Evolutionary conservation across 1,140 invertebrate genomes (phyloP), one percentile per base, ranked within the genome.

Genomic region (Amyelois transitella): DNA sequence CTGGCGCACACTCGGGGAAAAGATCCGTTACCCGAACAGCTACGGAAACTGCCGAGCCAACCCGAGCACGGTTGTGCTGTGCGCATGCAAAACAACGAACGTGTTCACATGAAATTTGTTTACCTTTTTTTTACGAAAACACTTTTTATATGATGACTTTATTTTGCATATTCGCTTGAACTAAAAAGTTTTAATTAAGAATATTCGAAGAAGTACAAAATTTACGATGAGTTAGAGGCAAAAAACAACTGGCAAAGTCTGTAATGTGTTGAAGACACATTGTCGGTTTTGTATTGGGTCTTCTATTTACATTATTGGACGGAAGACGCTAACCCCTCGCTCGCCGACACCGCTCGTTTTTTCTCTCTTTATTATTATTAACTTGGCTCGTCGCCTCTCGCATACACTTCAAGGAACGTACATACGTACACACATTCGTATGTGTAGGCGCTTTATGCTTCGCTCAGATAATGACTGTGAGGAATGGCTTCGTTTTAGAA

Each of bases 361-460:
- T 81, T 81, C 75, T 75, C 69, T 75, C 65, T 72, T 75, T 79
- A 81, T 84, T 84, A 81, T 80, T 81, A 84, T 80, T 80, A 84
- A 70, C 66, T 64, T 63, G 65, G 58, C 58, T 59, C 62, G 62
- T 50, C 56, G 60, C 58, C 55, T 62, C 60, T 56, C 53, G 51
- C 48, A 54, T 28, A 51, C 58, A 49, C 57, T 59, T 53, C 20
- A 24, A 58, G 51, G 18, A 51, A 51, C 54, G 57, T 47, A 53
- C 49, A 49, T 51, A 55, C 21, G 22, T 49, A 43, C 49, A 44
- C 49, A 54, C 43, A 51, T 28, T 28, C 20, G 47, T 54, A 52
- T 55, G 53, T 49, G 52, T 43, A 53, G 4, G 20, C 18, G 18
- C 12, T 48, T 21, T 19, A 17, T 44, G 44, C 56, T 54, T 54